Percentiles rank a stretch among this genome's conserved stretches.
phyloP scores from a whole-genome alignment of 92 coral and sea anemone species.

The Siderastrea radians region DNA sequence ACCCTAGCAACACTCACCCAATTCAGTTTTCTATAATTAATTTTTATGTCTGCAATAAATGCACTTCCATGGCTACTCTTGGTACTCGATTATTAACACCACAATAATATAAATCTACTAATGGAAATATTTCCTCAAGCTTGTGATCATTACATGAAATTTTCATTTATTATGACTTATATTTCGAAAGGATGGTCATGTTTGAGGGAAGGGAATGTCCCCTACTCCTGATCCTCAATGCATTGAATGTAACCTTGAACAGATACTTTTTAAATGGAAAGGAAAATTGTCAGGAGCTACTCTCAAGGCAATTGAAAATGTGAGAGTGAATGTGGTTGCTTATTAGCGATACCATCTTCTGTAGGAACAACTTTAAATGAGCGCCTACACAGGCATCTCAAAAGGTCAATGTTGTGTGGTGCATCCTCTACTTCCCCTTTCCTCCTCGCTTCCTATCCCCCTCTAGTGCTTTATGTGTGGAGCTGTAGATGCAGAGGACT shows the following conservation, averaged over 20 bases:
- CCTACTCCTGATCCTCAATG: constrained; percentile 36
- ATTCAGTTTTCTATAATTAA: no score
- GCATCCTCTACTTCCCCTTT: constrained; percentile 57
- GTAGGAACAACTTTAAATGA: constrained; percentile 59
- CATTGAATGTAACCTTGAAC: constrained; percentile 53
- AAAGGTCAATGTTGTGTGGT: constrained; percentile 44
- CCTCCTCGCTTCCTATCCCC: constrained; percentile 43
- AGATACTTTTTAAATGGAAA: constrained; percentile 34
- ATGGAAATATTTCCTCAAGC: no score
- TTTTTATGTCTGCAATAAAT: no score
- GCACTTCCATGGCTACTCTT: no score
- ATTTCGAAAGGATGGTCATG: constrained; percentile 19
- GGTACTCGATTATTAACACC: no score
- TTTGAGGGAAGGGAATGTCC: constrained; percentile 26
- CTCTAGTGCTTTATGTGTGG: constrained; percentile 43
- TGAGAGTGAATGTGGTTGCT: constrained; percentile 56
- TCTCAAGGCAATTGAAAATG: constrained; percentile 26
- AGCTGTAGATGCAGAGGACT: constrained; percentile 23
- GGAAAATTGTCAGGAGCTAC: constrained; percentile 35
- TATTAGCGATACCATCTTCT: constrained; percentile 58
- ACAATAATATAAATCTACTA: no score
- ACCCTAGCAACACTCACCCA: no score
- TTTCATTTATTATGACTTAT: background rate
- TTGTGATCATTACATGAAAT: no score
- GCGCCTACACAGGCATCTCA: constrained; percentile 35